phyloP scores from a whole-genome alignment of 2,797 vertebrate genomes.

The Serranus cabrilla region DNA sequence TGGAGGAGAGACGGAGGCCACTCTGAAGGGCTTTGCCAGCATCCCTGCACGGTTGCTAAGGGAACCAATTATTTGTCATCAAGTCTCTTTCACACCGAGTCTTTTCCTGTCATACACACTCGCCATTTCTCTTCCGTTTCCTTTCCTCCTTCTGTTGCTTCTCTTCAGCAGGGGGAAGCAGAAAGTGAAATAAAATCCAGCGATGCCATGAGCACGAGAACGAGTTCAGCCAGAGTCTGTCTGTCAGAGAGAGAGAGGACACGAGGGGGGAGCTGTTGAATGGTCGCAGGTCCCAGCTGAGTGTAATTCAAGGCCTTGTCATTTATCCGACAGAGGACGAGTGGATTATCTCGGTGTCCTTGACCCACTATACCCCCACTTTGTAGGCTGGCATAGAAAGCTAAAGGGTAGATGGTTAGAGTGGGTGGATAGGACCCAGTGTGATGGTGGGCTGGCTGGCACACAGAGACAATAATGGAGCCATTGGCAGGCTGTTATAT shows the following conservation, averaged over 20 bases:
- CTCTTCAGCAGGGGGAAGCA: constrained; percentile 6
- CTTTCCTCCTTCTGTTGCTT: constrained; percentile 16
- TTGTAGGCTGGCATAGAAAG: constrained; percentile 43
- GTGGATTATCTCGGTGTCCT: constrained; percentile 67
- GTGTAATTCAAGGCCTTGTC: constrained; percentile 64
- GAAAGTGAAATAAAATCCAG: constrained; percentile 34
- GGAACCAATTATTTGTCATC: constrained; percentile 60
- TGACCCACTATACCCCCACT: constrained; percentile 59
- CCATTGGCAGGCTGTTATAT: constrained; percentile 46
- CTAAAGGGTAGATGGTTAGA: constrained; percentile 38
- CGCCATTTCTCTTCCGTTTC: neutral
- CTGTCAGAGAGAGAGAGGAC: constrained; percentile 32
- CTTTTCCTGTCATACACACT: constrained; percentile 19
- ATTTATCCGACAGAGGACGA: constrained; percentile 55
- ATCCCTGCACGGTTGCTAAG: constrained; percentile 69
- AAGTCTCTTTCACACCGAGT: constrained; percentile 46
- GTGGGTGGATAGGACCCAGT: constrained; percentile 38
- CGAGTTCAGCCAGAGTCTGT: constrained; percentile 48
- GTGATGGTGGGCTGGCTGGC: constrained; percentile 48
- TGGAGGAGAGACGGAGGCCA: constrained; percentile 34
- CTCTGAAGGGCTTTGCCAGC: constrained; percentile 54
- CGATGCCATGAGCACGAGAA: constrained; percentile 27
- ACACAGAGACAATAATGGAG: constrained; percentile 35
- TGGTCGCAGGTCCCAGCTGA: constrained; percentile 55
- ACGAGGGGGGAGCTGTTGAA: constrained; percentile 29